Evolutionary conservation across 2,797 vertebrate genomes (phyloP).

Genomic region (Sibirionetta formosa): DNA sequence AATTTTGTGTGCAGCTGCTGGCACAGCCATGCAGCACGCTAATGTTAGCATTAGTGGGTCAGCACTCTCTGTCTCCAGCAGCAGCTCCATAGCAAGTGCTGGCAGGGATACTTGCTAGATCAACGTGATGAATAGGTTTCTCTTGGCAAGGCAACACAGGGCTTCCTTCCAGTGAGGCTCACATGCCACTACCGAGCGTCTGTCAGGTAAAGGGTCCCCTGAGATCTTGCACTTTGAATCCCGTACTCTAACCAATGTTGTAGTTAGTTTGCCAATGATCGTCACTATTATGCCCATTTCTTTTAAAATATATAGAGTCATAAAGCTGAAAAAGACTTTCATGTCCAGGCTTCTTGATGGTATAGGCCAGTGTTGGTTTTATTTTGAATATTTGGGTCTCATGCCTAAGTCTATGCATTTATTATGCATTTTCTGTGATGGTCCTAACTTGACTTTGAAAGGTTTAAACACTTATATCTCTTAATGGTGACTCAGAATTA

Average conservation of each 20-base stretch:
- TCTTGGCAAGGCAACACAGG: constrained; percentile 32
- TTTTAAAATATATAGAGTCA: not conserved
- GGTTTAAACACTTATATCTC: not conserved
- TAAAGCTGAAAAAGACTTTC: rapidly evolving
- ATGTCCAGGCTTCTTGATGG: not conserved
- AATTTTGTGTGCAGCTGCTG: constrained; percentile 58
- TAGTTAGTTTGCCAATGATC: not conserved
- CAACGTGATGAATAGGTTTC: constrained; percentile 54
- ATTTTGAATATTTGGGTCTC: not conserved
- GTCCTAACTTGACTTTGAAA: not conserved
- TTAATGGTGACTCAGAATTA: rapidly evolving
- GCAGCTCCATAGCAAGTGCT: constrained; percentile 52
- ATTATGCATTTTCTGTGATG: rapidly evolving
- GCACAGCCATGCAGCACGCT: constrained; percentile 11
- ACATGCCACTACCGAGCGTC: not conserved
- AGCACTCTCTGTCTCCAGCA: constrained; percentile 39
- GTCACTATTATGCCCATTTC: not conserved
- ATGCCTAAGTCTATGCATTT: not conserved
- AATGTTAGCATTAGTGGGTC: constrained; percentile 73
- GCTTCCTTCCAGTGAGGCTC: constrained; percentile 64
- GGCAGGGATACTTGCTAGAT: constrained; percentile 52
- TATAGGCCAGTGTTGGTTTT: not conserved
- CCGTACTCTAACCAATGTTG: rapidly evolving
- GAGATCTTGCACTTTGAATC: rapidly evolving
- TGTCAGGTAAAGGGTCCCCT: not conserved